phyloP scores from a whole-genome alignment of 2,113 vertebrate species.

The Pituophis catenifer region DNA sequence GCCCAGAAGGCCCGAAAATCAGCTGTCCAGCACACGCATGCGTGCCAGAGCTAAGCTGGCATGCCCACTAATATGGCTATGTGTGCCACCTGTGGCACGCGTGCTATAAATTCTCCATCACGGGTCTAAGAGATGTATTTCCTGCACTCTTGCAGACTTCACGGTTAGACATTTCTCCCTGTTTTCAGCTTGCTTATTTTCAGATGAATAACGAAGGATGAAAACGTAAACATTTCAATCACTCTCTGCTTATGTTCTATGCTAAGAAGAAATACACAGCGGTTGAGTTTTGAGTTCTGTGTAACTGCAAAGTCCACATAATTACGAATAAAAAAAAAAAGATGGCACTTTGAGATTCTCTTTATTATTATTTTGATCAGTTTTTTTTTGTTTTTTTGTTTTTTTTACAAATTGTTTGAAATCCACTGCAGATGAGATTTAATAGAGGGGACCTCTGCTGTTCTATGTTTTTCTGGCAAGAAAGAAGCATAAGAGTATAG shows the following conservation, averaged over 20 bases:
- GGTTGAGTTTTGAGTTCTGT: not conserved
- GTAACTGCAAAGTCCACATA: not conserved
- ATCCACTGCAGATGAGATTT: not conserved
- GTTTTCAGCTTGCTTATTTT: not conserved
- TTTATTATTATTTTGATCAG: not conserved
- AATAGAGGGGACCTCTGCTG: not conserved
- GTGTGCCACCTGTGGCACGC: no score
- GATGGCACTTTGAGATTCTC: not conserved
- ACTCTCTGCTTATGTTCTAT: not conserved
- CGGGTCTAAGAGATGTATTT: not conserved
- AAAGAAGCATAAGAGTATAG: not conserved
- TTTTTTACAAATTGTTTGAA: not conserved
- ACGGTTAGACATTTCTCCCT: not conserved
- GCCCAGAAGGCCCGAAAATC: no score
- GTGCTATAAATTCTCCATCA: no score
- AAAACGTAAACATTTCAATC: not conserved
- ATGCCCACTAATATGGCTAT: no score
- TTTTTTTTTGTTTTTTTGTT: not conserved
- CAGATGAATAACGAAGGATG: not conserved
- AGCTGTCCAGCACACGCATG: no score
- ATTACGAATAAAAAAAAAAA: not conserved
- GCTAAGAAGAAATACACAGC: not conserved
- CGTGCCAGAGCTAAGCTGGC: no score
- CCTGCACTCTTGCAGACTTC: not conserved
- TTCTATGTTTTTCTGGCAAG: not conserved